Evolutionary conservation across 2,888 invertebrate genomes (phyloP), one percentile per base, ranked within the genome.

Genomic region (Lissonota sp.): DNA sequence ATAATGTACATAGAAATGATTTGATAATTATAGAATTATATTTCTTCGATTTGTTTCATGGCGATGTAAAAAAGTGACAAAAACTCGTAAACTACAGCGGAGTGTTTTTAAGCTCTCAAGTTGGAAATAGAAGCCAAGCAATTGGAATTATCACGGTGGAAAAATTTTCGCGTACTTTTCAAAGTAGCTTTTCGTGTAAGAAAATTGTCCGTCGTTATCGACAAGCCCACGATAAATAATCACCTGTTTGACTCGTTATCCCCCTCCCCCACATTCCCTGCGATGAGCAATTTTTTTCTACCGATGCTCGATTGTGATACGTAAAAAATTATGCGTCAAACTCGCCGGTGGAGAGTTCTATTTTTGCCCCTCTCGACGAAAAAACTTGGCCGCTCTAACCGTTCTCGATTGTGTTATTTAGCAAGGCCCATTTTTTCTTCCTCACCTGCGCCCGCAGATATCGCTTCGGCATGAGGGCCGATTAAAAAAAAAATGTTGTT

Each of bases 371-470:
- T 26, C 26, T 26, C 26, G 44, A 6, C 44, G 44, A 44, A 8
- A 44, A 44, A 44, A 44, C 44, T 44, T 4, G 26, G 26, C 10
- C 10, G 44, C 44, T 44, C 44, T 44, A 10, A 6, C 44, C 44
- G 6, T 44, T 44, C 6, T 1, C 44, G 44, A 44, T 10, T 44
- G 6, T 6, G 10, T 8, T 46, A 4, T 39, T 57, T 26, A 6
- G 6, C 55, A 8, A 4, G 14, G 14, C 5, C 12, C n/a, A 55
- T 86, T 86, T 88, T 26, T 26, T 26, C 26, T 3, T 87, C 86
- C 86, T 90, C 91, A 92, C 90, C 91, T 92, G 92, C 84, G 90
- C 92, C 92, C 91, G 91, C 91, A 91, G 90, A 85, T 26, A 26
- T 84, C 82, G 67, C 51, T 53, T 70, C 70, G 80, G 76, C 86